Base-by-base conservation (phyloP, 2,797 vertebrate genomes). In the Parauchenoglanis ngamensis region DNA sequence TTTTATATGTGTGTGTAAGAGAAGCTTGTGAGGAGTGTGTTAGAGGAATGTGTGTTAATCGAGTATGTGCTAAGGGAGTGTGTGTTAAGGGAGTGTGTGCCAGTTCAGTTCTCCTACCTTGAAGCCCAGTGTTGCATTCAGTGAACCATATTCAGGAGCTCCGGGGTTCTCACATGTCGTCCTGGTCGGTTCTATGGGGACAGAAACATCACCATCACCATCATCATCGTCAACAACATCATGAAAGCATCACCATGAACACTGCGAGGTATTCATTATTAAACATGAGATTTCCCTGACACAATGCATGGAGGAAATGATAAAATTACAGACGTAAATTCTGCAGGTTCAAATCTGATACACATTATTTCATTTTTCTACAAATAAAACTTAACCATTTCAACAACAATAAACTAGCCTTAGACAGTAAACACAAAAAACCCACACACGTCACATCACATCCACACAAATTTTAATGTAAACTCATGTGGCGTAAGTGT, bases 101-200 rank as follows among this genome's bases (percentile, higher is more conserved):
- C 12, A 57, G 56, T 19, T 59, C 35, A 56, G 44, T 11, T 21
- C 5, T 54, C 85, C 28, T 92, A 99, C 98, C 97, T 99, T 98
- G 92, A 98, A 99, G 88, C 98, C 98, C 88, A 97, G 96, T 61
- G 97, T 98, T 91, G 97, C 97, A 90, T 99, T 99, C 93, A 99
- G 96, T 90, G 96, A 98, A 85, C 98, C 98, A 0, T 98, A 96
- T 57, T 96, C 95, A 25, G 98, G 98, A 21, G 97, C 96, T 57
- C 98, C 98, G 21, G 98, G 98, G 89, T 98, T 99, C 94, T 97
- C 97, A 96, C 98, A 99, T 0, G 97, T 94, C 13, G 96, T 98
- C 70, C 96, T 97, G 6, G 96, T 96, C 21, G 98, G 96, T 92
- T 99, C 98, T 99, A 92, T 12, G 90, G 56, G 12, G 44, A 94